These are phyloP conservation scores for Leptonema lineaticorne DNA, from an alignment of 1,140 invertebrate species.

Conservation along the genomic window DNA sequence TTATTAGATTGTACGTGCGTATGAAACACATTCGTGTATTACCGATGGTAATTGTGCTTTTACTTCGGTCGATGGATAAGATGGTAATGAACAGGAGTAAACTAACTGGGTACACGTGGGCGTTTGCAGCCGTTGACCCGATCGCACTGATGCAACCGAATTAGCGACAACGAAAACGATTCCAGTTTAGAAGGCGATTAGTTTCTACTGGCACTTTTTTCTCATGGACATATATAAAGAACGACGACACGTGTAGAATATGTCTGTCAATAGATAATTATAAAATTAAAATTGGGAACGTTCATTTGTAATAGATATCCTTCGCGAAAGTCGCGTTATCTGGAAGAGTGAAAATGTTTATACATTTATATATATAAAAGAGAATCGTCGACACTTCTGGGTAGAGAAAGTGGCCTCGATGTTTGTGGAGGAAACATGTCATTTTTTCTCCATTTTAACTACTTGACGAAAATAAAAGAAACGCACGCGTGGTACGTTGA, in stretches of 20 bases:
- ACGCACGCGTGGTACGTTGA: too few relatives aligned
- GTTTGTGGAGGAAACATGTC: conserved; percentile 26
- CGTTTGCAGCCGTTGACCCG: conserved; percentile 19
- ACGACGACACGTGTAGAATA: background rate
- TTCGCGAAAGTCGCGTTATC: background rate
- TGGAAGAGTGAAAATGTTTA: background rate
- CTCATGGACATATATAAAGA: background rate
- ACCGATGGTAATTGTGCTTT: too few relatives aligned
- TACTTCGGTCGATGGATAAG: too few relatives aligned
- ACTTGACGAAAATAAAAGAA: background rate
- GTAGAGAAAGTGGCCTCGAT: conserved; percentile 19
- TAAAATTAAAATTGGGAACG: too few relatives aligned
- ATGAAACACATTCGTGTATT: background rate
- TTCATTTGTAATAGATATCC: background rate
- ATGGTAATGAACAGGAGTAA: too few relatives aligned
- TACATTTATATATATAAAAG: background rate
- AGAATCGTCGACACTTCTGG: background rate
- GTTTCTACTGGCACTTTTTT: background rate
- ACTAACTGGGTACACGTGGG: background rate
- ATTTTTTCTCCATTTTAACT: conserved; percentile 16
- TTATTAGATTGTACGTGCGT: too few relatives aligned
- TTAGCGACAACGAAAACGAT: conserved; percentile 8
- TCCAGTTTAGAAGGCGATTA: background rate
- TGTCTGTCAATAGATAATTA: too few relatives aligned
- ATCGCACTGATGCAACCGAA: conserved; percentile 23